Evolutionary conservation across 2,113 vertebrate species (phyloP), one percentile per base, ranked within the genome.

Genomic region (Pogona vitticeps): DNA sequence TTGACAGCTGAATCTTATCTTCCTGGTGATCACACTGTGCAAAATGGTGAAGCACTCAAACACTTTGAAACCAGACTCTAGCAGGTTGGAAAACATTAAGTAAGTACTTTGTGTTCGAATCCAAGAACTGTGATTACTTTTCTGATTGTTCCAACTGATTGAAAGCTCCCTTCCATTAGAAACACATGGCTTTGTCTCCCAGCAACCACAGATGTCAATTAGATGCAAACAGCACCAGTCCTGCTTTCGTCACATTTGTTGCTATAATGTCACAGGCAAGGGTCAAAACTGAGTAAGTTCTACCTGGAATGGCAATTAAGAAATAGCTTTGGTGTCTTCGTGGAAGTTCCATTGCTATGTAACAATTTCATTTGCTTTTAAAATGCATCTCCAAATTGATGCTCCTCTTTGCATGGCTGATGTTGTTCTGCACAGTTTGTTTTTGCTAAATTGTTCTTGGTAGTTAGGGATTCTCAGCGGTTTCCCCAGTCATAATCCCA

Each of bases 21-120:
- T 99, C 97, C 96, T 99, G 97, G 97, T 98, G 97, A 98, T 99
- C 97, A 99, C 98, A 68, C 97, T 99, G 97, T 99, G 98, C 96
- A 99, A 99, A 97, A 99, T 99, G 99, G 98, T 99, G 97, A 99
- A 99, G 95, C 98, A 99, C 96, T 98, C 99, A 78, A 99, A 98
- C 94, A 98, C 98, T 95, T 96, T 99, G 97, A 99, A 99, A 98
- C 99, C 99, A 94, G 99, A 99, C 96, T 99, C 99, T 91, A 99
- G 98, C 97, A 98, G 98, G 96, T 97, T 99, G 97, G 99, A 99
- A 97, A 99, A 99, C 97, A 99, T 99, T 97, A 99, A 99, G 99
- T 99, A 98, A 99, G 99, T 98, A 94, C 94, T 95, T 95, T 94
- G 88, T 94, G 92, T 95, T 96, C 89, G 85, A 95, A 93, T 94